Percentiles rank a stretch among this genome's conserved stretches.
These are phyloP conservation scores for Dicentrarchus labrax DNA, from an alignment of 2,113 vertebrate genomes.

Conservation along the genomic window DNA sequence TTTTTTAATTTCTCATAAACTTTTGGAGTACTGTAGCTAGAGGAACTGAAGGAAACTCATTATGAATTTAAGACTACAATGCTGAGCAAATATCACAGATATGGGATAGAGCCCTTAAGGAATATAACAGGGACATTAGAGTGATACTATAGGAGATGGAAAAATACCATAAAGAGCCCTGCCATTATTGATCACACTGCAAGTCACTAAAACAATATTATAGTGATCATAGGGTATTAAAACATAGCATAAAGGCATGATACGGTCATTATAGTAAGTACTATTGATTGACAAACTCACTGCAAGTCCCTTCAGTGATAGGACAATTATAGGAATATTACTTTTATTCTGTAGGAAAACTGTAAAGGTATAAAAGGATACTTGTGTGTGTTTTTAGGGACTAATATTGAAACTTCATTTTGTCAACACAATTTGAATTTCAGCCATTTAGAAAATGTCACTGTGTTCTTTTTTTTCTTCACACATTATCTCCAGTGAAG, in stretches of 20 bases:
- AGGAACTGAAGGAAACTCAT: background rate
- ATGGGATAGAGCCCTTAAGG: accelerated
- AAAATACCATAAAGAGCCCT: background rate
- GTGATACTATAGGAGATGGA: background rate
- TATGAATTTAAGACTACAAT: background rate
- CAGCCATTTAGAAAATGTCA: background rate
- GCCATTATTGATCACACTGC: constrained; percentile 25
- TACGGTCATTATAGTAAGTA: constrained; percentile 13
- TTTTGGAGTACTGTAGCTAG: background rate
- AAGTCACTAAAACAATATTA: constrained; percentile 19
- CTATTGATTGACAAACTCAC: constrained; percentile 34
- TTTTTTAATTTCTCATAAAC: background rate
- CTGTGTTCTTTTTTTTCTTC: background rate
- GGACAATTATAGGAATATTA: constrained; percentile 4
- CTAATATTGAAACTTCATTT: background rate
- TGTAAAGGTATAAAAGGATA: too few species aligned
- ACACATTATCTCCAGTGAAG: constrained; percentile 13
- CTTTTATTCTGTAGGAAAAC: background rate
- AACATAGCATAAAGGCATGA: constrained; percentile 17
- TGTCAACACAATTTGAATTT: background rate
- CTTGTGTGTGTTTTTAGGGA: background rate
- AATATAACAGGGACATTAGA: background rate
- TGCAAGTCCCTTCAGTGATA: background rate
- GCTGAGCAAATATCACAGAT: background rate
- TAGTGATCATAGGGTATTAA: constrained; percentile 28